These are phyloP conservation scores for Ibycter americanus DNA, from an alignment of 2,797 vertebrate species.

Conservation along the genomic window DNA sequence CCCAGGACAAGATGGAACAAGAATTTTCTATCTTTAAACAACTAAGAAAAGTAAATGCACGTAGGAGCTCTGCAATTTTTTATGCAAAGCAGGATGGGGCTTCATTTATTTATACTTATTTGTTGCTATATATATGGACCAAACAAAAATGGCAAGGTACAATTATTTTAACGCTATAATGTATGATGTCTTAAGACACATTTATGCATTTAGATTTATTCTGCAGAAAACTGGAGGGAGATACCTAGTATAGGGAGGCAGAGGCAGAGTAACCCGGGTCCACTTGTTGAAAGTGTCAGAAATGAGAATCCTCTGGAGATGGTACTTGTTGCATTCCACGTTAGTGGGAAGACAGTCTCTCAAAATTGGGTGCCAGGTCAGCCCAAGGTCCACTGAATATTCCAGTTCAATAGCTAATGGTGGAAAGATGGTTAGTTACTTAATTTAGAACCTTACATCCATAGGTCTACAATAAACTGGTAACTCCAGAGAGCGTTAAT, in stretches of 20 bases:
- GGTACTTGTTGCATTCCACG: conserved; percentile 91
- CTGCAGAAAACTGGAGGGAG: not conserved
- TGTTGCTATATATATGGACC: not conserved
- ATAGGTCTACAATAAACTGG: not conserved
- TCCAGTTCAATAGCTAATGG: conserved; percentile 92
- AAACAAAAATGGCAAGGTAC: not conserved
- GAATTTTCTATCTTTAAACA: not conserved
- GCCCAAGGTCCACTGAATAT: conserved; percentile 93
- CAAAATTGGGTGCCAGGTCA: conserved; percentile 90
- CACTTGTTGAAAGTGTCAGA: conserved; percentile 98
- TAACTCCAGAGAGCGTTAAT: not conserved
- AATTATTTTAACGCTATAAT: not conserved
- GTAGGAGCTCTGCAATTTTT: not conserved
- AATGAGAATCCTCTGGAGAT: conserved; percentile 91
- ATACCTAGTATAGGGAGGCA: conserved; percentile 93
- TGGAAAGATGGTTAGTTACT: not conserved
- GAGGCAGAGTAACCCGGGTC: conserved; percentile 92
- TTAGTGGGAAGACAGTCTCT: conserved; percentile 94
- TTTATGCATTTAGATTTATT: not conserved
- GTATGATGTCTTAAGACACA: not conserved
- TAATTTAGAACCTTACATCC: not conserved
- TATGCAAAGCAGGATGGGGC: not conserved
- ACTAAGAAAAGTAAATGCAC: not conserved
- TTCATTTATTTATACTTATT: not conserved
- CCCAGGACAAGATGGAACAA: not conserved